These are phyloP conservation scores for Ectemnius lituratus DNA, from an alignment of 2,888 invertebrate genomes.

Conservation along the genomic window DNA sequence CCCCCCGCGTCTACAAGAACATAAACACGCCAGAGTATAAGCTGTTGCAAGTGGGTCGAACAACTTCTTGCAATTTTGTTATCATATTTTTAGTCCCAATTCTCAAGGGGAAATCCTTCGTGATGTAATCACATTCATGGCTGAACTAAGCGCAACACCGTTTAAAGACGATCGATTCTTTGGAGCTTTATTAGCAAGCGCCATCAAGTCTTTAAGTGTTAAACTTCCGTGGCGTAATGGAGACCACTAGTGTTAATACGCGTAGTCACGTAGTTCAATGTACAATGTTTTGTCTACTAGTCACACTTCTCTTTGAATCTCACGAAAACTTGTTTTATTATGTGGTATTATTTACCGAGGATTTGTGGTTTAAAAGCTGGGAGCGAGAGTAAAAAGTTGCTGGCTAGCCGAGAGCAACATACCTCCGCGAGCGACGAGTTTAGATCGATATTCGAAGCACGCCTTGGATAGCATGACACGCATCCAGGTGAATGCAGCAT, in stretches of 20 bases:
- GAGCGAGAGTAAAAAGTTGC: no score
- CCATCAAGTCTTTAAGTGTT: not conserved
- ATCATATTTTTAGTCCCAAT: slow-evolving; percentile 18
- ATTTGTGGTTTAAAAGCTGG: no score
- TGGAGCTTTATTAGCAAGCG: not conserved
- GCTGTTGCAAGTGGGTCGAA: slow-evolving; percentile 14
- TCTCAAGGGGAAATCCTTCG: not conserved
- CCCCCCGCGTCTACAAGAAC: slow-evolving; percentile 11
- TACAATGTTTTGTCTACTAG: no score
- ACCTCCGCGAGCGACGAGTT: slow-evolving; percentile 55
- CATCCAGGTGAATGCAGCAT: slow-evolving; percentile 48
- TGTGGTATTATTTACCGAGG: no score
- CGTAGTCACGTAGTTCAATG: no score
- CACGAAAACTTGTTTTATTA: no score
- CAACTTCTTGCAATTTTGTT: slow-evolving; percentile 28
- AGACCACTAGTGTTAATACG: no score
- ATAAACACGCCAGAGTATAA: slow-evolving; percentile 6
- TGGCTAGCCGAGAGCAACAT: slow-evolving; percentile 31
- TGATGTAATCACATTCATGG: no score
- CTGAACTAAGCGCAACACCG: not conserved
- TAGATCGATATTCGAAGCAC: slow-evolving; percentile 69
- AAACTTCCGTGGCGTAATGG: no score
- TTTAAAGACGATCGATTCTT: not conserved
- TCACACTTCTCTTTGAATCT: no score
- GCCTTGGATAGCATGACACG: slow-evolving; percentile 55